Conservation (phyloP, 2,113 vertebrate species). For the Todiramphus chloris region DNA sequence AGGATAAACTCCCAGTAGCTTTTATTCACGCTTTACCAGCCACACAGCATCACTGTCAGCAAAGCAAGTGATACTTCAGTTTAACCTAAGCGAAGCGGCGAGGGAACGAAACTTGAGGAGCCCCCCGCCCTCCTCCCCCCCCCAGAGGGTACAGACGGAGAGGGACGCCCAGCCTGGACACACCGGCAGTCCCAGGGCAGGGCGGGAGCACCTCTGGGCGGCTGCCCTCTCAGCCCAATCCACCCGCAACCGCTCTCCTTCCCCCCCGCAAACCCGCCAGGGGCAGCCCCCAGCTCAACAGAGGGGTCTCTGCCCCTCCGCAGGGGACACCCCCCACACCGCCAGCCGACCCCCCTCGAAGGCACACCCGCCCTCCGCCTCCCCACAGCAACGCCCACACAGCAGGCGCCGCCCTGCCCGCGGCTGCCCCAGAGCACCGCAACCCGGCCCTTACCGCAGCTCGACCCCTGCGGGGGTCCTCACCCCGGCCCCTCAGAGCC, state of each 20-base stretch:
- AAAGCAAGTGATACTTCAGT: not conserved
- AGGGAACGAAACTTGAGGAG: accelerated
- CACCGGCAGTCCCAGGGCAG: too few species aligned
- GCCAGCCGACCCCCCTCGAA: not conserved
- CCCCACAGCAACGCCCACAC: not conserved
- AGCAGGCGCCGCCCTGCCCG: too few species aligned
- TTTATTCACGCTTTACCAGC: not conserved
- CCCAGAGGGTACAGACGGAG: accelerated
- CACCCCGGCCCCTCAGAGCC: not conserved
- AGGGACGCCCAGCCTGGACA: accelerated
- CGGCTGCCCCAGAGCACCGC: too few species aligned
- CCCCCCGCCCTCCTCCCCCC: too few species aligned
- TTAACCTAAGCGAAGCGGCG: accelerated
- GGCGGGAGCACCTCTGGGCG: accelerated
- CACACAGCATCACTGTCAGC: accelerated
- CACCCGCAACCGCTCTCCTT: not conserved
- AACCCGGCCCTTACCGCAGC: not conserved
- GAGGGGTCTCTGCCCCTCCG: too few species aligned
- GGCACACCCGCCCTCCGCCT: too few species aligned
- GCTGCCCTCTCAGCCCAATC: not conserved
- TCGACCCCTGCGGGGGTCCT: accelerated
- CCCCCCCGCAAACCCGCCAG: not conserved
- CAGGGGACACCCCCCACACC: too few species aligned
- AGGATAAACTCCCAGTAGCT: not conserved
- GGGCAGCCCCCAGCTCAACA: not conserved